Evolutionary conservation across 2,888 invertebrate species (phyloP).

Genomic region (Stenchaetothrips biformis): DNA sequence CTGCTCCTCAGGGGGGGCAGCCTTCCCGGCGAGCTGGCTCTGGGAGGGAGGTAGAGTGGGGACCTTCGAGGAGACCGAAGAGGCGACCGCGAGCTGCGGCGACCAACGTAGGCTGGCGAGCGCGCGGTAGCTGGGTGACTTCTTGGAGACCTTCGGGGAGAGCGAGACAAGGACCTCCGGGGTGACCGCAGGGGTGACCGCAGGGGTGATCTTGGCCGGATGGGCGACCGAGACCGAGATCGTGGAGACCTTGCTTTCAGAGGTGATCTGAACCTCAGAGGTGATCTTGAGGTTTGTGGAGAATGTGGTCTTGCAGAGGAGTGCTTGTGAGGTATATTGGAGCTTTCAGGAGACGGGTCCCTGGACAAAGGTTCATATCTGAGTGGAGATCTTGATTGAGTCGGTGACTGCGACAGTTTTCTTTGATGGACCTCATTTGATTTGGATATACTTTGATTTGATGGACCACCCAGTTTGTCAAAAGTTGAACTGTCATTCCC

Average conservation of each 20-base stretch:
- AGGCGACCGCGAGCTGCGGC: not conserved
- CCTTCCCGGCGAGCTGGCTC: not conserved
- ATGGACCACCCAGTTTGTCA: not conserved
- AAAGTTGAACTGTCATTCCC: not conserved
- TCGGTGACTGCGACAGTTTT: not conserved
- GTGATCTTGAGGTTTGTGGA: not conserved
- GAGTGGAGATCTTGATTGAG: too few relatives aligned
- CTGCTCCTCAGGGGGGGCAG: not conserved
- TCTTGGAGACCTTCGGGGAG: not conserved
- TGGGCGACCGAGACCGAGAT: not conserved
- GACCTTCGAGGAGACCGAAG: not conserved
- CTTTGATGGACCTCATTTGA: not conserved
- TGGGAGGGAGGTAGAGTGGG: not conserved
- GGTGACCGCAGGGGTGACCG: not conserved
- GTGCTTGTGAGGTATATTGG: not conserved
- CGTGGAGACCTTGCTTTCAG: not conserved
- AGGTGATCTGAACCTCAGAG: not conserved
- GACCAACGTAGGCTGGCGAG: not conserved
- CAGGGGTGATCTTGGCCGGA: not conserved
- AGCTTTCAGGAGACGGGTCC: not conserved
- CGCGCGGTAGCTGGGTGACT: not conserved
- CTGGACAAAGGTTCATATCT: not conserved
- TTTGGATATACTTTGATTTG: not conserved
- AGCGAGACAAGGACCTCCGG: not conserved
- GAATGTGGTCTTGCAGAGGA: not conserved